A percentile compares a stretch with the other conserved stretches of the same genome.
Conservation (phyloP, 2,888 invertebrate species). For the Nudaria mundana region DNA sequence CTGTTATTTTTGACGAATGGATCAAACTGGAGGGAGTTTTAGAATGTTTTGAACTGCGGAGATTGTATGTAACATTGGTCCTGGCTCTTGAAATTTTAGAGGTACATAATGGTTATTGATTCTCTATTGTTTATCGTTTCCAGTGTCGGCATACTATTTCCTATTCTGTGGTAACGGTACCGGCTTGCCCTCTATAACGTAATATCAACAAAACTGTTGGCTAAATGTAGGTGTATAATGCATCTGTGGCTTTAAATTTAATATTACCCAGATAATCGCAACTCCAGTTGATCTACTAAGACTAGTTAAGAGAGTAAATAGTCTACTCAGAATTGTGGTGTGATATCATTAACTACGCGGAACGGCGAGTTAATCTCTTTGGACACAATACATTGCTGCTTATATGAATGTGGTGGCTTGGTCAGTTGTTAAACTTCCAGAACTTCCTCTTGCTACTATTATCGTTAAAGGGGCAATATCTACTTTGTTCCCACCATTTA, state of each 20-base stretch:
- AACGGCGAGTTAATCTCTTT: conserved; percentile 28
- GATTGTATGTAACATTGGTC: too few relatives aligned
- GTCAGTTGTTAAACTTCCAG: not conserved
- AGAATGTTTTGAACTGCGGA: not conserved
- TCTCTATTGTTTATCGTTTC: conserved; percentile 6
- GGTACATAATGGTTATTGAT: too few relatives aligned
- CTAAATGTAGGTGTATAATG: too few relatives aligned
- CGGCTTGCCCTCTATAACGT: too few relatives aligned
- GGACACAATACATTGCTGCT: conserved; percentile 22
- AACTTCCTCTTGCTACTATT: not conserved
- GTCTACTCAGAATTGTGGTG: not conserved
- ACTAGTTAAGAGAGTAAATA: conserved; percentile 2
- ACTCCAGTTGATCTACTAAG: not conserved
- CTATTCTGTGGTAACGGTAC: too few relatives aligned
- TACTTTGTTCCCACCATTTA: too few relatives aligned
- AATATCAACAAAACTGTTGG: too few relatives aligned
- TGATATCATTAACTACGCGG: conserved; percentile 24
- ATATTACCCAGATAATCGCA: not conserved
- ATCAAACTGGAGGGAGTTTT: not conserved
- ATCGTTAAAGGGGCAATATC: too few relatives aligned
- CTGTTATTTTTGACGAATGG: not conserved
- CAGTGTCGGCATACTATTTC: too few relatives aligned
- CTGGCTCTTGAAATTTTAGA: too few relatives aligned
- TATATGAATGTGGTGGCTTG: not conserved
- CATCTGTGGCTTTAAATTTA: too few relatives aligned